Evolutionary conservation across 2,888 invertebrate genomes (phyloP), one percentile per base, ranked within the genome.

Genomic region (Protonemura montana): DNA sequence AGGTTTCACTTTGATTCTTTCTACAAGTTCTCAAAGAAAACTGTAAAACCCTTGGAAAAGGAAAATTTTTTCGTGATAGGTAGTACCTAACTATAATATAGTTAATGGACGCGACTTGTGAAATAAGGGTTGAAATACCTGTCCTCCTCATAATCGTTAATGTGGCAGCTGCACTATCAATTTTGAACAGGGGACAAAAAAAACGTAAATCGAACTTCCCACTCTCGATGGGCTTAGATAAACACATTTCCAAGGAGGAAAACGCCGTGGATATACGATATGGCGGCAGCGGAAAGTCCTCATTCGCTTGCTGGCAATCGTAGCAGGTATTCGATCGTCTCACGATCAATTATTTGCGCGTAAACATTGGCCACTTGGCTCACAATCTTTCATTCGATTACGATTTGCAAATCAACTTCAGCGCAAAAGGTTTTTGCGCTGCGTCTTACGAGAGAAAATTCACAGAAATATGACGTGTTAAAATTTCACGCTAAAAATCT

Each of bases 91-190:
- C 35, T 10, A 35, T 35, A 35, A 35, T 35, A 35, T 35, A 35
- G 35, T 35, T 35, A 35, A 35, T 35, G 35, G 35, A 35, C 35
- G 35, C 13, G 59, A 59, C 59, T 7, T 59, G 59, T 59, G 59
- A 21, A 59, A 59, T 59, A 59, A 59, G 59, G 59, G 59, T 59
- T 59, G 59, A 59, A 59, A 59, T 59, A 59, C 59, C 59, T 59
- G 59, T 59, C 59, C 59, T 41, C 41, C 6, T 59, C 13, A 59
- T 21, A 21, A 59, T 59, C 59, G 59, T 59, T 59, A 59, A 59
- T 59, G 59, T 59, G 59, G 59, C 59, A 59, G 59, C 59, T 59
- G 59, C 59, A 59, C 59, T 59, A 59, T 59, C 59, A 59, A 59
- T 59, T 59, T 59, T 10, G 21, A 59, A 13, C 59, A 21, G 6